These are phyloP conservation scores for Lagenorhynchus albirostris DNA, from an alignment of 2,113 vertebrate species.

Conservation along the genomic window DNA sequence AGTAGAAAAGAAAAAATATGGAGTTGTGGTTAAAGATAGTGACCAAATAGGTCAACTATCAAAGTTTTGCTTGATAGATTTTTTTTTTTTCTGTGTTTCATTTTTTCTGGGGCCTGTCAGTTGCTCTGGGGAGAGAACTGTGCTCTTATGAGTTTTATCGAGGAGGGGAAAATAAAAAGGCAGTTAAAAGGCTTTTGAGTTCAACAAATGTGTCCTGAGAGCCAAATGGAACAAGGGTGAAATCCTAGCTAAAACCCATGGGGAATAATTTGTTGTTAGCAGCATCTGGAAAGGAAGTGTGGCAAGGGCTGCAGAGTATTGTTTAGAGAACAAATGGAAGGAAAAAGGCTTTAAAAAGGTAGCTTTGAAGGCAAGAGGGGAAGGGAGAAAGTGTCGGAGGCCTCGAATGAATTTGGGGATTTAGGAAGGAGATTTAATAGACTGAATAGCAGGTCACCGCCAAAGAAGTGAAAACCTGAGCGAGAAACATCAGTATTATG, in stretches of 20 bases:
- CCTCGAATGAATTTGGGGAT: neutral
- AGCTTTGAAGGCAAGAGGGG: neutral
- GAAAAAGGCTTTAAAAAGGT: conserved; percentile 47
- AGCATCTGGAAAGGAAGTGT: conserved; percentile 55
- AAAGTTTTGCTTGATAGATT: conserved; percentile 27
- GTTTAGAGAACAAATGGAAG: conserved; percentile 67
- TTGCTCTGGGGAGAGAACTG: conserved; percentile 22
- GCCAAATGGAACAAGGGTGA: conserved; percentile 50
- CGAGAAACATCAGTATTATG: neutral
- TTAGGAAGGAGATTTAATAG: conserved; percentile 43
- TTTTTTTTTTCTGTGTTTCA: neutral
- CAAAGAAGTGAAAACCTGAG: conserved; percentile 28
- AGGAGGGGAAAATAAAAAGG: neutral
- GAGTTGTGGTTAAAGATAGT: neutral
- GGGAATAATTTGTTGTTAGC: conserved; percentile 65
- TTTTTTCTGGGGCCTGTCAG: neutral
- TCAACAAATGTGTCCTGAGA: conserved; percentile 50
- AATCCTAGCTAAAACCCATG: conserved; percentile 56
- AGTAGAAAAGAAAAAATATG: neutral
- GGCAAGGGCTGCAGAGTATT: conserved; percentile 42
- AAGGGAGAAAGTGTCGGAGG: neutral
- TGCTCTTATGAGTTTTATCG: conserved; percentile 18
- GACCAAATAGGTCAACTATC: conserved; percentile 24
- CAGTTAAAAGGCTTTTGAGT: conserved; percentile 67
- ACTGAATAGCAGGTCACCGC: neutral